These are phyloP conservation scores for Eurosta solidaginis DNA, from an alignment of 1,140 invertebrate genomes.

Conservation along the genomic window DNA sequence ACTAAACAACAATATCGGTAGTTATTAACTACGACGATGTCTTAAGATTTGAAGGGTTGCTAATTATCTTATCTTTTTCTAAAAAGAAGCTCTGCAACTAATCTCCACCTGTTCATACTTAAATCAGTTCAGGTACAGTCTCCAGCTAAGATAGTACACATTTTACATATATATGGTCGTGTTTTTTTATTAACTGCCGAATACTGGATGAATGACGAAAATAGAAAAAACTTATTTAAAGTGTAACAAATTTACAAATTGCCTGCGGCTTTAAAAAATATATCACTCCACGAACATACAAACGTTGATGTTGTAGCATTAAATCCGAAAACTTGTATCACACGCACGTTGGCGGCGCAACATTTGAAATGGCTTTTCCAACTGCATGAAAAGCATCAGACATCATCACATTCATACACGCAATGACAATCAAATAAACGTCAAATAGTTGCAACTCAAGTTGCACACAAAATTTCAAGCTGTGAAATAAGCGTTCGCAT, in stretches of 20 bases:
- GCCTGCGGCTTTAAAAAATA: background rate
- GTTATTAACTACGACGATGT: too few relatives aligned
- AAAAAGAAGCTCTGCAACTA: too few relatives aligned
- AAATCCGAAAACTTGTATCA: background rate
- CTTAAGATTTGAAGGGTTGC: too few relatives aligned
- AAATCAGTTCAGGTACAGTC: too few relatives aligned
- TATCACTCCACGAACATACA: too few relatives aligned
- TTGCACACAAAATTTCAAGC: background rate
- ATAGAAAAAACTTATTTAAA: background rate
- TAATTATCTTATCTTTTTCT: too few relatives aligned
- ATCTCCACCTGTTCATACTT: too few relatives aligned
- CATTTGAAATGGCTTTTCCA: background rate
- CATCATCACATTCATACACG: background rate
- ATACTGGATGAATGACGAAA: too few relatives aligned
- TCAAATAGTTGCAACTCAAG: background rate
- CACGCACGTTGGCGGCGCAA: background rate
- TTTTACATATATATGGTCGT: background rate
- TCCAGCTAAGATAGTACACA: too few relatives aligned
- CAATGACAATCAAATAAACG: conserved; percentile 21
- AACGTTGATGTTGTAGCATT: background rate
- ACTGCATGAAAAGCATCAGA: background rate
- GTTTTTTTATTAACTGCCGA: background rate
- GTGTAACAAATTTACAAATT: conserved; percentile 20
- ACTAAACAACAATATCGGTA: too few relatives aligned
- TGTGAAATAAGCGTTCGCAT: background rate